Percentiles rank a stretch among this genome's conserved stretches.
Conservation (phyloP, 1,140 invertebrate species). For the Achatina immaculata region DNA sequence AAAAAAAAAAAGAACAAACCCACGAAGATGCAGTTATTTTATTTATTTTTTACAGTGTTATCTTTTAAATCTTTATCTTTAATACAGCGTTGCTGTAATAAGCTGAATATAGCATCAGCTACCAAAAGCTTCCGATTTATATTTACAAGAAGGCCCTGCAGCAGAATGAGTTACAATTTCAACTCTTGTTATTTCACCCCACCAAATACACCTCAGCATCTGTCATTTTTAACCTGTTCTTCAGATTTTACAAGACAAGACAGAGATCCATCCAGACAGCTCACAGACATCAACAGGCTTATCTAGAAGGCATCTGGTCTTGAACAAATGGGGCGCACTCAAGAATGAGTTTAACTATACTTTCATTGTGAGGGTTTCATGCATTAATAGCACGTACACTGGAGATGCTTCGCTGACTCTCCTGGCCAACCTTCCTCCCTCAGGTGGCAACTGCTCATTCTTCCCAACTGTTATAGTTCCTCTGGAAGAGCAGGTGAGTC, state of each 20-base stretch:
- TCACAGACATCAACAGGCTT: slow-evolving; percentile 36
- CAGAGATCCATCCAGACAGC: neutral
- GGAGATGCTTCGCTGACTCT: slow-evolving; percentile 42
- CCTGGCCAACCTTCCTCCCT: slow-evolving; percentile 48
- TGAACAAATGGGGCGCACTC: slow-evolving; percentile 49
- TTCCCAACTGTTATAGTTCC: slow-evolving; percentile 39
- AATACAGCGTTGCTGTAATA: too few species aligned
- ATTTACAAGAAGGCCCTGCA: too few species aligned
- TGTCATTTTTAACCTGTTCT: too few species aligned
- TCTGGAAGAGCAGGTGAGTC: slow-evolving; percentile 39
- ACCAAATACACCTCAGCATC: too few species aligned
- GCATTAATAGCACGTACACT: neutral
- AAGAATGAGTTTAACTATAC: slow-evolving; percentile 46
- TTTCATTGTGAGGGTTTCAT: slow-evolving; percentile 47
- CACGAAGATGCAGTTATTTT: too few species aligned
- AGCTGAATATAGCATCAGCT: too few species aligned
- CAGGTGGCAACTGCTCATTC: slow-evolving; percentile 48
- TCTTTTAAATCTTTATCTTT: too few species aligned
- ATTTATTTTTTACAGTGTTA: too few species aligned
- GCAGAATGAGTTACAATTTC: too few species aligned
- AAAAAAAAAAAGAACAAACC: too few species aligned
- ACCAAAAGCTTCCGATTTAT: too few species aligned
- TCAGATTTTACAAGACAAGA: slow-evolving; percentile 20
- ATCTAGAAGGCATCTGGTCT: slow-evolving; percentile 40
- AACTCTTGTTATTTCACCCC: too few species aligned